These are phyloP conservation scores for Hipparchia semele DNA, from an alignment of 2,888 invertebrate genomes.

Conservation along the genomic window DNA sequence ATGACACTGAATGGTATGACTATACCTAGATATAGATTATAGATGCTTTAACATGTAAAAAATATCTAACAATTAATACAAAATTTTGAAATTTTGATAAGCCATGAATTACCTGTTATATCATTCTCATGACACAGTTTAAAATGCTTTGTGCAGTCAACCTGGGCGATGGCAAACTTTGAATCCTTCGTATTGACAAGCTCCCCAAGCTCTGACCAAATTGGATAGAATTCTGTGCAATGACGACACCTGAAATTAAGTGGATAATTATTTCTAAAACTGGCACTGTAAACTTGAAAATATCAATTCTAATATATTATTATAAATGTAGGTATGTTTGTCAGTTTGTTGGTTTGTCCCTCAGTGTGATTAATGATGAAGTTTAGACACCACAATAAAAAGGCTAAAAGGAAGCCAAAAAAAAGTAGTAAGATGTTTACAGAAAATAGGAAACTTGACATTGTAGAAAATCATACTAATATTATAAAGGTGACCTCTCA, in stretches of 20 bases:
- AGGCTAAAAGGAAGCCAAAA: too few relatives aligned
- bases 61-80: neutral
- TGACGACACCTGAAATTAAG: constrained; percentile 89
- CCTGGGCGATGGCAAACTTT: constrained; percentile 88
- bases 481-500: too few relatives aligned
- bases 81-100: neutral
- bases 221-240: constrained; percentile 89
- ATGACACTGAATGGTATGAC: too few relatives aligned
- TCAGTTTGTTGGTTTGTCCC: neutral
- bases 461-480: too few relatives aligned
- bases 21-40: too few relatives aligned
- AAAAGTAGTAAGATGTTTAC: too few relatives aligned
- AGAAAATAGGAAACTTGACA: too few relatives aligned
- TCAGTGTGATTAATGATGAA: too few relatives aligned
- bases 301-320: too few relatives aligned
- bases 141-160: constrained; percentile 89
- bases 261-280: neutral
- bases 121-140: constrained; percentile 88
- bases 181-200: constrained; percentile 85
- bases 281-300: neutral
- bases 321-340: too few relatives aligned
- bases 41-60: too few relatives aligned
- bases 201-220: constrained; percentile 89
- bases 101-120: constrained; percentile 83
- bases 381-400: too few relatives aligned